Base-by-base conservation (phyloP, 2,888 invertebrate genomes). In the Torymus tubicola region DNA sequence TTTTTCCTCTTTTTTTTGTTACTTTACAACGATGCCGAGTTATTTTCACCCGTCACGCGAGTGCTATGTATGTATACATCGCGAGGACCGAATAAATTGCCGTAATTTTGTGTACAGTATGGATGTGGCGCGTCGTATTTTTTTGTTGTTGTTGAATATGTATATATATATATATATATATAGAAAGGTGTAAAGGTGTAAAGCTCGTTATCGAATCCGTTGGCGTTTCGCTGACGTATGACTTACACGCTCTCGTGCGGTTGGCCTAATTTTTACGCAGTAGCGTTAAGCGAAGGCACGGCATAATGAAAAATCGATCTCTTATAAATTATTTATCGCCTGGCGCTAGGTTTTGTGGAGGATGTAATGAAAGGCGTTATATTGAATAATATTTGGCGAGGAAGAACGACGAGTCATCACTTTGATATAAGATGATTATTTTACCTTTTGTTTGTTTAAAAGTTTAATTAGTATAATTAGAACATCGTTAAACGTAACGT, bases 1-100 rank as follows among this genome's bases (percentile, higher is more conserved):
- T 64, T n/a, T 64, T 16, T 13, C 8, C 42, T 5, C 42, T 8
- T 8, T 42, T 8, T 42, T 42, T 42, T 42, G 42, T 42, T 42
- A 42, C 42, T 42, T 42, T 42, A 42, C 42, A 42, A 8, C 42
- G 5, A 14, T 10, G 18, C 10, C 12, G n/a, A 61, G 10, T 11
- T 67, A 65, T 74, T 65, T 64, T 65, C 11, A 24, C 57, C 42
- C 50, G 74, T 58, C 74, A 75, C 74, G 67, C 67, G 67, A 75
- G 16, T 55, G 3, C 21, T 3, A 16, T 4, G 24, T 3, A 16
- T 4, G 64, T n/a, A 12, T 12, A 63, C 21, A 63, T 42, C 13
- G 18, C 65, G 2, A 50, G 42, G 16, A 16, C 12, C n/a, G 67
- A 24, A 75, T 75, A 67, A 67, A 75, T 75, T 52, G 60, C 60